Evolutionary conservation across 2,797 vertebrate genomes (phyloP), one percentile per base, ranked within the genome.

Genomic region (Hafferia zeledoni): DNA sequence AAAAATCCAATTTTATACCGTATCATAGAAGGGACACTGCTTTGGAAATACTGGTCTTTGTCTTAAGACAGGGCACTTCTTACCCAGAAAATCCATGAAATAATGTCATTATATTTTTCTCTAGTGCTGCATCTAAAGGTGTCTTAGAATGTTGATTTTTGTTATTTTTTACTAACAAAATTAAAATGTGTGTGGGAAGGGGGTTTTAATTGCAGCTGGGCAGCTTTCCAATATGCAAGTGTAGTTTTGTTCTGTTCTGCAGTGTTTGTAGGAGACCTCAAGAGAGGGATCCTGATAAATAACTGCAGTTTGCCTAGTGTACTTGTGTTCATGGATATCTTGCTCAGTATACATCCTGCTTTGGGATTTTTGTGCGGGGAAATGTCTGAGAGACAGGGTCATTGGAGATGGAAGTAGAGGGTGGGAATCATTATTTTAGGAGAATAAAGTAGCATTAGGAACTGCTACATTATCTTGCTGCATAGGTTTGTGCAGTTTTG

Each of bases 211-310:
- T 61, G 55, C n/a, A 65, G 22, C 14, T n/a, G 19, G 5, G n/a
- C 31, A 1, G 4, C 67, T 74, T 30, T 44, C 35, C 1, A 0
- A 11, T 75, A 9, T 2, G 0, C 18, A 28, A 18, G 20, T 6
- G 1, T 52, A 55, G 19, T 25, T 49, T 44, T 83, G 18, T 63
- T 90, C n/a, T 69, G 12, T 37, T 84, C 18, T 57, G 56, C 33
- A 14, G 23, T 43, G 30, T 33, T 72, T 80, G 49, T 37, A 49
- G 44, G 37, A 30, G 27, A 28, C 9, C 41, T 14, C 9, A 23
- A 24, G 53, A 64, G 23, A 30, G 18, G 0, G 0, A 23, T 35
- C 35, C 37, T 59, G 59, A 27, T 60, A 61, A 79, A 13, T 8
- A 57, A 44, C 7, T 74, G 53, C 59, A 59, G 49, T 70, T 61